These are phyloP conservation scores for Campylorhamphus procurvoides DNA, from an alignment of 2,113 vertebrate genomes.

Conservation along the genomic window DNA sequence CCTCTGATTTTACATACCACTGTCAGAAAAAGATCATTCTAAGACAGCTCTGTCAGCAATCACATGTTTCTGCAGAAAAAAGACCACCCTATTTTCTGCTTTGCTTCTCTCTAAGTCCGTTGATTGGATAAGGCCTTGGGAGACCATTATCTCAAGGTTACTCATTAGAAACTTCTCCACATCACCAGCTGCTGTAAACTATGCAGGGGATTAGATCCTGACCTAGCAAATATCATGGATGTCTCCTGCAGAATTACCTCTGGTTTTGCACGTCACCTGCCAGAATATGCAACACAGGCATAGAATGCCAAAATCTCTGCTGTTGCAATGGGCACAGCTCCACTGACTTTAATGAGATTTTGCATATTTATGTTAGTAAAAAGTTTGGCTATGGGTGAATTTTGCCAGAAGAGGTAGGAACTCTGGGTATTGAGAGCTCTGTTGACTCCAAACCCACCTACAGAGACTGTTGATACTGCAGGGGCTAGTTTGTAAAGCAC, in stretches of 20 bases:
- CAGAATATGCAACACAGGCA: neutral
- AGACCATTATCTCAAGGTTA: neutral
- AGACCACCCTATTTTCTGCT: neutral
- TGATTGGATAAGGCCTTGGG: neutral
- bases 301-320: neutral
- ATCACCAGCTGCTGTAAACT: neutral
- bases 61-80: neutral
- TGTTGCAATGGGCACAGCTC: neutral
- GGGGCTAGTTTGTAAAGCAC: neutral
- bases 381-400: neutral
- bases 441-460: neutral
- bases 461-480: neutral
- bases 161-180: neutral
- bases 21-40: neutral
- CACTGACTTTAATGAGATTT: neutral
- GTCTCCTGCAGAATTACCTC: neutral
- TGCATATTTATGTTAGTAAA: neutral
- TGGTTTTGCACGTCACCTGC: neutral
- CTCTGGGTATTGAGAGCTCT: neutral
- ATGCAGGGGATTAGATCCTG: neutral
- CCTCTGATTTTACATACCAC: neutral
- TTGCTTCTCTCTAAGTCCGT: neutral
- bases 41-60: neutral
- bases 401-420: neutral
- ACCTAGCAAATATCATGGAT: neutral